Percentiles rank a stretch among this genome's conserved stretches.
Evolutionary conservation across 2,113 vertebrate species (phyloP).

Genomic region (Nymphicus hollandicus): DNA sequence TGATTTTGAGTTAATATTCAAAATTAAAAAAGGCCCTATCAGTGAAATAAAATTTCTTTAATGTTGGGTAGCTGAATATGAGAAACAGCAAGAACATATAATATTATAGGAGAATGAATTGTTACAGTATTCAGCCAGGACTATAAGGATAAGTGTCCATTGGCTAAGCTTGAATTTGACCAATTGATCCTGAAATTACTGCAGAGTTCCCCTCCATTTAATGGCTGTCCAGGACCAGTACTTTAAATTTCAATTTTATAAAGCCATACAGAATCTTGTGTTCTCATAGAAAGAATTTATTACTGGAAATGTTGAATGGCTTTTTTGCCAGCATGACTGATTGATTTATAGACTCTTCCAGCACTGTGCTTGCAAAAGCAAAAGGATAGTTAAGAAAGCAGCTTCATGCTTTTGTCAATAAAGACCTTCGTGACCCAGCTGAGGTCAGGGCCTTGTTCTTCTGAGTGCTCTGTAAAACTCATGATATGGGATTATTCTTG

Average conservation of each 20-base stretch:
- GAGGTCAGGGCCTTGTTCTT: constrained; percentile 31
- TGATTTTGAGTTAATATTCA: background rate
- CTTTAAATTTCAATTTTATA: background rate
- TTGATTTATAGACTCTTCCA: constrained; percentile 44
- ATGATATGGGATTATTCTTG: constrained; percentile 21
- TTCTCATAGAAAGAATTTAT: background rate
- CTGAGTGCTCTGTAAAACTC: constrained; percentile 17
- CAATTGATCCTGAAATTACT: background rate
- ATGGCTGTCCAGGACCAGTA: background rate
- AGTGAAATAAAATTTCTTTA: background rate
- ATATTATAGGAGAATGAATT: background rate
- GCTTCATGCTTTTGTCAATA: constrained; percentile 40
- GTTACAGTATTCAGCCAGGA: background rate
- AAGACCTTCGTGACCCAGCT: constrained; percentile 44
- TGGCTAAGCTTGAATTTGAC: background rate
- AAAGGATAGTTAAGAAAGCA: constrained; percentile 26
- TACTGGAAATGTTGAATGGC: constrained; percentile 4
- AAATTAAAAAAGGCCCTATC: background rate
- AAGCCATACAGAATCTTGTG: background rate
- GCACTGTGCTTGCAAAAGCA: constrained; percentile 19
- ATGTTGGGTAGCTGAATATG: background rate
- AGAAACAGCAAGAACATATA: background rate
- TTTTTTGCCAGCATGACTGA: constrained; percentile 8
- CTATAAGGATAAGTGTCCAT: background rate
- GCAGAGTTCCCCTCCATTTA: background rate